Evolutionary conservation across 2,113 vertebrate genomes (phyloP).

Genomic region (Festucalex cinctus): DNA sequence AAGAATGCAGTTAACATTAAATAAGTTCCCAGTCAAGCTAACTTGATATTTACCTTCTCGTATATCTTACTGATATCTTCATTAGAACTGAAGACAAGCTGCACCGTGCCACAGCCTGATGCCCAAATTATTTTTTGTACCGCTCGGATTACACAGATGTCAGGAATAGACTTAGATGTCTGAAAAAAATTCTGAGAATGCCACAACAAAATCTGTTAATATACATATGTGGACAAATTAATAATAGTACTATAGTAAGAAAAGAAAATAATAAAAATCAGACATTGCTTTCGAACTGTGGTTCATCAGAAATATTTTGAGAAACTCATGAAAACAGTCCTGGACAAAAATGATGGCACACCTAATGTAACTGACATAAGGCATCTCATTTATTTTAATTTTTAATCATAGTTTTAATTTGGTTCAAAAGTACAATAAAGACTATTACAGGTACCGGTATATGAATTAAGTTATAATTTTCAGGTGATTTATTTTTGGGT

Average conservation of each 20-base stretch:
- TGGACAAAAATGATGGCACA: no score
- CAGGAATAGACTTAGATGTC: constrained; percentile 97
- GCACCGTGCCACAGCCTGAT: constrained; percentile 93
- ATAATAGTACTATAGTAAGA: not conserved
- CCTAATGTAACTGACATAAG: no score
- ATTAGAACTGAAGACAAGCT: constrained; percentile 95
- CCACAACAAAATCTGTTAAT: constrained; percentile 39
- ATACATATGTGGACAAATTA: not conserved
- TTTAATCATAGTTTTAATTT: no score
- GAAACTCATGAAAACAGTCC: no score
- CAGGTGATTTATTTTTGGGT: no score
- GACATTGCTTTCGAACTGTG: no score
- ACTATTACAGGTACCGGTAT: no score
- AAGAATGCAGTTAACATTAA: not conserved
- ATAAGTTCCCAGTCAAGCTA: not conserved
- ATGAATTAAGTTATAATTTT: no score
- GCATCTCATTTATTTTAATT: no score
- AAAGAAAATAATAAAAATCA: no score
- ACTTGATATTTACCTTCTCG: constrained; percentile 82
- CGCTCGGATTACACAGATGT: constrained; percentile 96
- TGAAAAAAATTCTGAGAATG: constrained; percentile 73
- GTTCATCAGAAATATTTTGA: no score
- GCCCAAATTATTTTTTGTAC: constrained; percentile 99
- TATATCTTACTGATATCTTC: constrained; percentile 99
- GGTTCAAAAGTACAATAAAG: no score